Evolutionary conservation across 2,888 invertebrate species (phyloP).

Genomic region (Pheosia gnoma): DNA sequence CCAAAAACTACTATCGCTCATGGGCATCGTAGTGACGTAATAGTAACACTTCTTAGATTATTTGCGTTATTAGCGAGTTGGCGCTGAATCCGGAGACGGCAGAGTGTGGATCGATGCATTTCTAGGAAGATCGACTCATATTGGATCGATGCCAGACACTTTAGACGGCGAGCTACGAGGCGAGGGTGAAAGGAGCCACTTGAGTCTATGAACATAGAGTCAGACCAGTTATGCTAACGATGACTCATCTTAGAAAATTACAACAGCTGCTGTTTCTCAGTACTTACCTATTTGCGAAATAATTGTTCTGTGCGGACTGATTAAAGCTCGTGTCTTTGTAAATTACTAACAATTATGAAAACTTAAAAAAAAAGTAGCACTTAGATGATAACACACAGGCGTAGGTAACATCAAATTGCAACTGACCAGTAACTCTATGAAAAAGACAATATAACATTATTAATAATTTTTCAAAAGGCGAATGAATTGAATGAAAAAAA

Average conservation of each 20-base stretch:
- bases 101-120: constrained; percentile 62
- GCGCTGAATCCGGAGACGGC: constrained; percentile 46
- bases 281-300: constrained; percentile 1
- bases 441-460: constrained; percentile 28
- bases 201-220: constrained; percentile 48
- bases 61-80: constrained; percentile 60
- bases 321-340: not conserved
- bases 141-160: constrained; percentile 71
- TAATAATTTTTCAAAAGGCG: constrained; percentile 30
- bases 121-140: constrained; percentile 67
- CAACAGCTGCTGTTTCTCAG: constrained; percentile 21
- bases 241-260: constrained; percentile 41
- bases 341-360: not conserved
- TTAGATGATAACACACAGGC: constrained; percentile 1
- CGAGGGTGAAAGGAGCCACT: constrained; percentile 56
- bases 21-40: constrained; percentile 41
- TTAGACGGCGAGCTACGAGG: constrained; percentile 46
- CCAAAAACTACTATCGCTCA: constrained; percentile 31
- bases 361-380: not conserved
- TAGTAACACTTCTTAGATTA: constrained; percentile 44
- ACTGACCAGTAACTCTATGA: constrained; percentile 19
- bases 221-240: constrained; percentile 38
- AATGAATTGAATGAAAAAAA: constrained; percentile 24
- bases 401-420: constrained; percentile 18
- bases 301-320: not conserved